Base-by-base conservation (phyloP, 2,888 invertebrate genomes). In the Eupeodes luniger region DNA sequence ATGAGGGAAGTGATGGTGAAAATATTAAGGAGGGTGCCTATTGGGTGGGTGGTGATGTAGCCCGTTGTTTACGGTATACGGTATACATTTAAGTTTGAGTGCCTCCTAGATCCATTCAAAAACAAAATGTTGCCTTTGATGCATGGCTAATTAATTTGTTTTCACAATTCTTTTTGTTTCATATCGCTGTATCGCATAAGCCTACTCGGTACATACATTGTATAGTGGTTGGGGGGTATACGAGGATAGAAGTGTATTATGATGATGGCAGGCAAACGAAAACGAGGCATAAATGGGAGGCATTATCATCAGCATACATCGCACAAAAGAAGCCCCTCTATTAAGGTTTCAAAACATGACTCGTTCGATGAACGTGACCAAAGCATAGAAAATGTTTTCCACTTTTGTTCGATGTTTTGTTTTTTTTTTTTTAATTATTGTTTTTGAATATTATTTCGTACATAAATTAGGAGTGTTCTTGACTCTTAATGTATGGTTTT, bases 61-160 rank as follows among this genome's bases (percentile, higher is more conserved):
- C 9, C 47, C 34, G 36, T 0, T 40, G 40, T 9, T 9, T 40
- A 9, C 6, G 40, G 5, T 34, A 2, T 9, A 44, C 12, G 19
- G 47, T 47, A 27, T 27, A 27, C 27, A 36, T 53, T 67, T 1
- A 4, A 2, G 47, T 47, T 27, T 9, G 59, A 2, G 36, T 81
- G 78, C 81, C 81, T 64, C 85, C 85, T 64, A 83, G 67, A 80
- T 79, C 75, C 72, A 72, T 86, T 62, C 34, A 57, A 47, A 64
- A 14, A 27, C 27, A 27, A 85, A 76, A 70, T 49, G 55, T 40
- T 81, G 81, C 85, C 81, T 72, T 78, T 76, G 78, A 85, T 85
- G 88, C 85, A 88, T 85, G 85, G 85, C 81, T 85, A 85, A 88
- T 85, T 88, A 88, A 88, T 85, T 88, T 88, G 81, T 88, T 77